Conservation (phyloP, 2,888 invertebrate species). For the Luffia ferchaultella region DNA sequence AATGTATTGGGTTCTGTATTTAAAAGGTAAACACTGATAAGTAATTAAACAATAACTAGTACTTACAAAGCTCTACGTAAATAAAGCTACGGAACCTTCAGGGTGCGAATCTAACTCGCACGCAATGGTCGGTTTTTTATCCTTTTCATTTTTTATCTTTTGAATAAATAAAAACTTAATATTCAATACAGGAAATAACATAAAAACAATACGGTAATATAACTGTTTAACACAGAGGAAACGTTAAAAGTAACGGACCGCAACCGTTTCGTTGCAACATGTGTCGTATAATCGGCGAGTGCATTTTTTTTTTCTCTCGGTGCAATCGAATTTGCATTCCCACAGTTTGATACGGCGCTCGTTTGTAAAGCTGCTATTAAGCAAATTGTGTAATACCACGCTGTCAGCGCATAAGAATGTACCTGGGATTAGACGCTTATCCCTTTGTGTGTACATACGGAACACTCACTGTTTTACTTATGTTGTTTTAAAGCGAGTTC, state of each 20-base stretch:
- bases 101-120: too few species aligned
- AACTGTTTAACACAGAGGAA: background rate
- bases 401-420: slow-evolving; percentile 25
- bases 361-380: slow-evolving; percentile 38
- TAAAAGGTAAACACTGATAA: background rate
- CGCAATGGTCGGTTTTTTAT: too few species aligned
- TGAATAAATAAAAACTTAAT: too few species aligned
- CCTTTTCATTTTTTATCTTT: too few species aligned
- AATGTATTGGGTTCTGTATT: background rate
- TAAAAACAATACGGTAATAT: too few species aligned
- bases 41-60: background rate
- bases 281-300: slow-evolving; percentile 10
- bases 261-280: slow-evolving; percentile 19
- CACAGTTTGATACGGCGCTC: slow-evolving; percentile 28
- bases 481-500: too few species aligned
- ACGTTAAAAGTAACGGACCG: slow-evolving; percentile 11
- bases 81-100: too few species aligned
- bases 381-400: slow-evolving; percentile 39
- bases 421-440: slow-evolving; percentile 3
- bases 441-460: too few species aligned
- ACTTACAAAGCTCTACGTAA: background rate
- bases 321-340: slow-evolving; percentile 36
- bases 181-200: too few species aligned
- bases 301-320: slow-evolving; percentile 20
- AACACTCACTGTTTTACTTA: too few species aligned